phyloP scores from a whole-genome alignment of 2,888 invertebrate species.

The Tyria jacobaeae region DNA sequence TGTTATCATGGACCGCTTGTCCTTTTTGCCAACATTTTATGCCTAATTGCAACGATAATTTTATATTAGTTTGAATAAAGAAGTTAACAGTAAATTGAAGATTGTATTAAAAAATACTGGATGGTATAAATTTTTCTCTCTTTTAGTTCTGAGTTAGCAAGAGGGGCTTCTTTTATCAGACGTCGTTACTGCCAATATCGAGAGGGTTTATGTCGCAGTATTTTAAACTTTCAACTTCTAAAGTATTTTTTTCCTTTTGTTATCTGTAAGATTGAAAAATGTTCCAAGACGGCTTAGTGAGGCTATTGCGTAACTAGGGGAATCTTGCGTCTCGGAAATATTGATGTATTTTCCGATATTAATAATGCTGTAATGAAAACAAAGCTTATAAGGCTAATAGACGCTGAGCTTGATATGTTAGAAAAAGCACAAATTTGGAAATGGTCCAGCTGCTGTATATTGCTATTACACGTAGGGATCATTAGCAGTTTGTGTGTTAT shows the following conservation, averaged over 20 bases:
- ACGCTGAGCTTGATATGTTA: neutral
- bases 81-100: neutral
- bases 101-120: conserved; percentile 9
- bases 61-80: neutral
- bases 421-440: neutral
- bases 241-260: conserved; percentile 37
- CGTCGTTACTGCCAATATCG: conserved; percentile 49
- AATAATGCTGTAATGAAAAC: conserved; percentile 3
- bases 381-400: neutral
- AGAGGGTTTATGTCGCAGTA: conserved; percentile 51
- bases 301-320: conserved; percentile 9
- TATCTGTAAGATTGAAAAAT: conserved; percentile 37
- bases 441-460: too few relatives aligned
- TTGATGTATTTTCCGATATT: conserved; percentile 9
- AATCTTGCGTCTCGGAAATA: conserved; percentile 1
- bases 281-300: conserved; percentile 16
- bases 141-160: conserved; percentile 44
- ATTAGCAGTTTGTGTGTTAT: too few relatives aligned
- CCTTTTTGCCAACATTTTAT: conserved; percentile 29
- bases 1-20: conserved; percentile 54
- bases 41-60: neutral
- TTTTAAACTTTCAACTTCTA: conserved; percentile 46
- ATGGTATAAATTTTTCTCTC: conserved; percentile 26
- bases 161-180: conserved; percentile 39
- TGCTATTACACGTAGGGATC: too few relatives aligned